Evolutionary conservation across 2,797 vertebrate genomes (phyloP).

Genomic region (Rhincodon typus): DNA sequence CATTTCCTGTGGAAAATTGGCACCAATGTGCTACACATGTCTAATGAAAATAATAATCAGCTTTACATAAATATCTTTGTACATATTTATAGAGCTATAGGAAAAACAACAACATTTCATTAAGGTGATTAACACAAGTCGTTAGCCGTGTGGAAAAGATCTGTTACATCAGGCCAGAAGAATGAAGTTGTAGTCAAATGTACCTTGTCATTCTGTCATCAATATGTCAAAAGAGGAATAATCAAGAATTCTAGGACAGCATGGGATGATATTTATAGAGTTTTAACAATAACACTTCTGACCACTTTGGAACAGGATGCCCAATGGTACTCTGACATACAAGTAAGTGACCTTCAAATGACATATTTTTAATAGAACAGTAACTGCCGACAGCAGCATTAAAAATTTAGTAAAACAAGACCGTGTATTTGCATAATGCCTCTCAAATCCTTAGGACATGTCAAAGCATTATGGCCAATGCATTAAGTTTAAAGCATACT

Average conservation of each 20-base stretch:
- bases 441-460: neutral
- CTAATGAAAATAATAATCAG: neutral
- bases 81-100: neutral
- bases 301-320: neutral
- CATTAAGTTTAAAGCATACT: neutral
- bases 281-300: slow-evolving; percentile 9
- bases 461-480: neutral
- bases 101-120: neutral
- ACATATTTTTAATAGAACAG: neutral
- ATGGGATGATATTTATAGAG: slow-evolving; percentile 18
- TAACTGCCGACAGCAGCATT: neutral
- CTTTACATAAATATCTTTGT: neutral
- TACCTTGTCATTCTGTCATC: neutral
- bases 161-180: neutral
- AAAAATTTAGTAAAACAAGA: neutral
- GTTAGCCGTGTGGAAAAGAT: neutral
- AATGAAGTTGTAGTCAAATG: neutral
- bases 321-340: neutral
- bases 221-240: slow-evolving; percentile 29
- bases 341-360: slow-evolving; percentile 21
- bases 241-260: neutral
- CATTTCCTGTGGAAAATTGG: neutral
- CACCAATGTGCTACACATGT: neutral
- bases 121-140: neutral
- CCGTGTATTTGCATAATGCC: neutral